Evolutionary conservation across 1,140 invertebrate species (phyloP), one percentile per base, ranked within the genome.

Genomic region (Lepidostoma basale): DNA sequence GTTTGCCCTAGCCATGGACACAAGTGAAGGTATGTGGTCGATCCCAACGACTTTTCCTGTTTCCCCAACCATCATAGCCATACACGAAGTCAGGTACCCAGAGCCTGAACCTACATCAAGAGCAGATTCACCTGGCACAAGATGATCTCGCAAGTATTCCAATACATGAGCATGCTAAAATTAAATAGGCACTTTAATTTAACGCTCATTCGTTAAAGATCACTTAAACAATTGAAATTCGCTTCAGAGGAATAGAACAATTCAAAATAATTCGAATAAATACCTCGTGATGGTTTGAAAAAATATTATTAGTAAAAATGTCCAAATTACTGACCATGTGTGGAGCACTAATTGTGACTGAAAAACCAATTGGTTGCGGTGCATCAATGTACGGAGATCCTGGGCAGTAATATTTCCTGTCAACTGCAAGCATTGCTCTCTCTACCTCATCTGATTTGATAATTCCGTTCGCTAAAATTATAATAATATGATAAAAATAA

Each of bases 51-150:
- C 82, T 69, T 76, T 77, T 25, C 96, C 96, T 68, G 83, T 87
- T 44, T 88, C 81, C 26, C 92, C 92, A 56, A 96, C 85, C 92
- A 97, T 93, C 0, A 90, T 78, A 26, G 91, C 92, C 90, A 98
- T 96, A 76, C 96, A 98, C n/a, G 93, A 91, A 28, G 96, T 98
- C 10, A 98, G 86, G 79, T 98, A 98, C 3, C 96, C 96, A 76
- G 93, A 96, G 16, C 97, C 97, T 71, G 94, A 98, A 8, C 97
- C 97, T 64, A 99, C 94, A 85, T 99, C 97, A 45, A 98, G 82
- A 14, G 93, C 95, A 77, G 83, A 89, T 30, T 87, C 88, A 44
- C 96, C 94, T 74, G 89, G 87, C 40, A 85, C 81, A 40, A 98
- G 79, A 74, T 97, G 92, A 72, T 93, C 90, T 75, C 90, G 88